phyloP scores from a whole-genome alignment of 2,888 invertebrate genomes.

The Spatulosminthurus flaviceps region DNA sequence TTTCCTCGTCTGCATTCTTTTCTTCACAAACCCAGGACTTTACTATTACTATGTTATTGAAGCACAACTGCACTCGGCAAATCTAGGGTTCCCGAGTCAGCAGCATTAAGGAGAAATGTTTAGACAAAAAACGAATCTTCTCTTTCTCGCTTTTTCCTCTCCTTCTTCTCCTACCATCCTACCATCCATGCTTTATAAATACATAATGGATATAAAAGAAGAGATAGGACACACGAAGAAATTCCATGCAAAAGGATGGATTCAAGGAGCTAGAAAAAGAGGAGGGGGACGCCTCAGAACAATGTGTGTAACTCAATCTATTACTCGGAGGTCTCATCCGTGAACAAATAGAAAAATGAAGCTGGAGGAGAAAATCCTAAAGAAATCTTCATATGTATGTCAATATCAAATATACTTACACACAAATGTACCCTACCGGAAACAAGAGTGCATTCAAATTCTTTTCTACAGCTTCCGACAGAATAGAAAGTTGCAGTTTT shows the following conservation, averaged over 20 bases:
- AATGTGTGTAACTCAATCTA: slow-evolving; percentile 9
- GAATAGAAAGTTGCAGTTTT: too few species aligned
- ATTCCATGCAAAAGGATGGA: not conserved
- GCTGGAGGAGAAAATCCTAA: too few species aligned
- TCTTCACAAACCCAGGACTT: not conserved
- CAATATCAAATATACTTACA: too few species aligned
- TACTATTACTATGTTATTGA: not conserved
- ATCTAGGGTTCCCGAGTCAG: slow-evolving; percentile 9
- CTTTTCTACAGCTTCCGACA: too few species aligned
- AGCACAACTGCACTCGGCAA: slow-evolving; percentile 18
- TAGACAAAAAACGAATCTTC: not conserved
- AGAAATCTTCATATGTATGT: too few species aligned
- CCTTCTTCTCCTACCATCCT: slow-evolving; percentile 6
- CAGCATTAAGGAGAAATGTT: not conserved
- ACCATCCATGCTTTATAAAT: slow-evolving; percentile 4
- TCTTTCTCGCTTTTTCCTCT: not conserved
- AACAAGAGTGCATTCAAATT: too few species aligned
- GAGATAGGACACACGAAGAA: not conserved
- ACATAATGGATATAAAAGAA: not conserved
- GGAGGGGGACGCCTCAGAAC: not conserved
- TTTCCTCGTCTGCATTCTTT: slow-evolving; percentile 26
- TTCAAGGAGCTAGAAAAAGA: not conserved
- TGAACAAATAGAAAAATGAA: slow-evolving; percentile 14
- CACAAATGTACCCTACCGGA: too few species aligned
- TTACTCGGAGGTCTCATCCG: not conserved